Percentiles rank a stretch among this genome's conserved stretches.
phyloP scores from a whole-genome alignment of 2,797 vertebrate genomes.

The Enteromius anoplus region DNA sequence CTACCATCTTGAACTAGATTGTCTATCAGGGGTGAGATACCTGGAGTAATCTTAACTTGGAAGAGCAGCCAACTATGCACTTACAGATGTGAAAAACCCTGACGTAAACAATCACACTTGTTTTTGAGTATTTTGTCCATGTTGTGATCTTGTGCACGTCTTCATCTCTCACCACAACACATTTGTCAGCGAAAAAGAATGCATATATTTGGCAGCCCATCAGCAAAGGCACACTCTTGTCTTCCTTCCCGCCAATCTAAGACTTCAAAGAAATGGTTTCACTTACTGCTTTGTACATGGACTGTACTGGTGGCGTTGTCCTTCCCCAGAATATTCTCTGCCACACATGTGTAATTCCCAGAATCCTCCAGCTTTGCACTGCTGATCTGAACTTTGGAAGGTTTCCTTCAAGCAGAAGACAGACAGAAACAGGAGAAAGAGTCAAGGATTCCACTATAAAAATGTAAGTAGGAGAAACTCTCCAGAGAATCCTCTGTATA shows the following conservation, averaged over 20 bases:
- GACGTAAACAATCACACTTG: constrained; percentile 28
- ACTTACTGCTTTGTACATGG: constrained; percentile 95
- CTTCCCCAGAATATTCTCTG: constrained; percentile 89
- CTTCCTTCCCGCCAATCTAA: constrained; percentile 5
- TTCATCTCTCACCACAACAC: constrained; percentile 33
- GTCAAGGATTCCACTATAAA: constrained; percentile 32
- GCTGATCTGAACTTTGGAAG: constrained; percentile 94
- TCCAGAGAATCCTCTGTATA: constrained; percentile 24
- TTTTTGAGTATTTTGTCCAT: constrained; percentile 30
- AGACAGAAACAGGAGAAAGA: constrained; percentile 12
- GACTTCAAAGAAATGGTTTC: constrained; percentile 44
- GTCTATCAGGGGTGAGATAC: constrained; percentile 42
- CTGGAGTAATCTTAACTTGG: constrained; percentile 53
- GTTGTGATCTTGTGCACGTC: constrained; percentile 33
- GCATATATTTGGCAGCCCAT: neutral
- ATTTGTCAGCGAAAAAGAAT: neutral
- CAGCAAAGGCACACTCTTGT: neutral
- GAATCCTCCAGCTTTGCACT: constrained; percentile 91
- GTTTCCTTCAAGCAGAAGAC: constrained; percentile 83
- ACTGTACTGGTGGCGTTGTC: constrained; percentile 89
- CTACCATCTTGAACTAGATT: constrained; percentile 5
- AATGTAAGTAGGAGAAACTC: constrained; percentile 34
- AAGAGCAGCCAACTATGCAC: constrained; percentile 50
- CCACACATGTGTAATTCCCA: constrained; percentile 97
- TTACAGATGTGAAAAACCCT: constrained; percentile 59